Evolutionary conservation across 1,140 invertebrate species (phyloP), one percentile per base, ranked within the genome.

Genomic region (Arctopsyche grandis): DNA sequence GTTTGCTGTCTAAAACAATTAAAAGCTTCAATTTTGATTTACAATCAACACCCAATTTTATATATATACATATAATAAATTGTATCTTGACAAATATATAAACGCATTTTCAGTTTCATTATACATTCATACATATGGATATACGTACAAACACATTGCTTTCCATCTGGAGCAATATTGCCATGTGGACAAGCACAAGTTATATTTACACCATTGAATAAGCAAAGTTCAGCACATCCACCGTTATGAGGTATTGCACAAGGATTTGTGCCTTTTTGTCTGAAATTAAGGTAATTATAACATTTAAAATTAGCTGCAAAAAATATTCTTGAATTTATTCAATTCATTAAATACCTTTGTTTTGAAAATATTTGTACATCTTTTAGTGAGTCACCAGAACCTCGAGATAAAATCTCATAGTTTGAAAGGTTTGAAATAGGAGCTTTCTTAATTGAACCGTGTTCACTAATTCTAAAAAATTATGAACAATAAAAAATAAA

Each of bases 181-280:
- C 94, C 94, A 87, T 95, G 93, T 38, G 93, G 91, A 84, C 94
- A 96, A 29, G 90, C 91, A 86, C 94, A 96, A 24, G 91, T 87
- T 38, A 91, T 88, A 58, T 88, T 86, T 16, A 87, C 89, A 4
- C 94, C 94, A 83, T 92, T 91, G 85, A 90, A 96, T 10, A 97
- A 88, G 85, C 96, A 97, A 21, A 97, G 87, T 81, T 95, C 92
- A 74, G 89, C 88, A 88, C 96, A 97, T 1, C 91, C 93, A 7
- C 94, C 95, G 87, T 96, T 95, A 83, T 91, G 89, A 0, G 82
- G 75, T 19, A 84, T 84, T 43, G 86, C 89, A 87, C 96, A 97
- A 0, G 91, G 88, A 87, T 95, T 94, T 9, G 82, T 88, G 14
- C 91, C 91, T 22, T 85, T 86, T 83, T 92, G 91, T 26, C 89